A percentile compares a stretch with the other conserved stretches of the same genome.
These are phyloP conservation scores for Euspilapteryx auroguttella DNA, from an alignment of 2,888 invertebrate genomes.

Conservation along the genomic window DNA sequence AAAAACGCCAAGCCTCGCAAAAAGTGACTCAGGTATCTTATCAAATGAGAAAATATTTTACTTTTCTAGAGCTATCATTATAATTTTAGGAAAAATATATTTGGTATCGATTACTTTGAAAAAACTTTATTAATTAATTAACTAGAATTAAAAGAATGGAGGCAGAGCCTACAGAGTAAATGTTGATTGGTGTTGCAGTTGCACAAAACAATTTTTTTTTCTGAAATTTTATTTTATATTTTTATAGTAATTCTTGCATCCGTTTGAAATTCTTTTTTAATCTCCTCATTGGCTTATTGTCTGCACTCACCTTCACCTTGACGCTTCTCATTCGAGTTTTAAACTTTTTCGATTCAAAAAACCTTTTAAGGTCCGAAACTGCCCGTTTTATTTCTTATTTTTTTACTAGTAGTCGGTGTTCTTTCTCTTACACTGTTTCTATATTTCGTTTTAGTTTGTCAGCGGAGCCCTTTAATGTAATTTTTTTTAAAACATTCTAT, in stretches of 20 bases:
- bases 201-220: slow-evolving; percentile 14
- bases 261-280: slow-evolving; percentile 11
- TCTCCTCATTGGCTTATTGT: slow-evolving; percentile 34
- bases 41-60: too few species aligned
- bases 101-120: too few species aligned
- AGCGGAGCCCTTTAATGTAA: slow-evolving; percentile 3
- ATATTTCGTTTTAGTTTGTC: slow-evolving; percentile 15
- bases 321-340: slow-evolving; percentile 28
- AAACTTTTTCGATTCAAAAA: slow-evolving; percentile 15
- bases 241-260: slow-evolving; percentile 18
- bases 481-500: neutral
- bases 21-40: too few species aligned
- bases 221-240: slow-evolving; percentile 14
- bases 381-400: slow-evolving; percentile 25
- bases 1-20: too few species aligned
- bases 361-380: too few species aligned
- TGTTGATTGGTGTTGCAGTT: neutral
- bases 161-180: too few species aligned
- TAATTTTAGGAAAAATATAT: too few species aligned
- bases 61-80: too few species aligned
- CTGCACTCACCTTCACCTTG: slow-evolving; percentile 36
- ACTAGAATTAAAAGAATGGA: too few species aligned
- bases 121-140: too few species aligned
- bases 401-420: slow-evolving; percentile 53
- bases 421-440: slow-evolving; percentile 52